Evolutionary conservation across 1,140 invertebrate genomes (phyloP), one percentile per base, ranked within the genome.

Genomic region (Antheraea mylitta): DNA sequence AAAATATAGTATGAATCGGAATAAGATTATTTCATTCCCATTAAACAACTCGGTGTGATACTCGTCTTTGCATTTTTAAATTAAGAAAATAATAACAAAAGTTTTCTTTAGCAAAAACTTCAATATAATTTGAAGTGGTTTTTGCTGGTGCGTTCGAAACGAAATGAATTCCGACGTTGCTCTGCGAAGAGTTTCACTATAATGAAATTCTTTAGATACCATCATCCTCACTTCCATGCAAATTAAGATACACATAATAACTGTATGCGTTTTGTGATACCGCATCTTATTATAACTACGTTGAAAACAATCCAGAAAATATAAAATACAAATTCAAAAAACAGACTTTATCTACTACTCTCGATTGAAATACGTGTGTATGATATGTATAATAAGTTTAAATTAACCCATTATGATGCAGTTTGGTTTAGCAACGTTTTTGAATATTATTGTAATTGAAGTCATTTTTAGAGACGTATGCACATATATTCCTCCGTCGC

Each of bases 121-220:
- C 76, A 78, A 84, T 81, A 83, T 71, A 83, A 84, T 81, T 74
- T 77, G 59, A 81, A 84, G 77, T 75, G 45, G 45, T 53, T 81
- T 77, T 77, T 77, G 85, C 75, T 76, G 45, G 68, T 75, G 77
- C 77, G 77, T 80, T 81, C 85, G 75, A 85, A 87, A 87, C 75
- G 80, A 72, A 87, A 88, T 82, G 77, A 87, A 89, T 88, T 84
- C 84, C 84, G 65, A 72, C 77, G 69, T 65, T 72, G 69, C 76
- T 82, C 75, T 73, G 79, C 70, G 77, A 78, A 79, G 78, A 85
- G 85, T 86, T 84, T 87, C 82, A 80, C 83, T 80, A 86, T 90
- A 90, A 91, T 91, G 86, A 90, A 91, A 91, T 91, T 91, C 86
- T 86, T 89, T 80, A 87, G 86, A 87, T 85, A 89, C 86, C 80